Evolutionary conservation across 1,140 invertebrate genomes (phyloP).

Genomic region (Holotrichia oblita): DNA sequence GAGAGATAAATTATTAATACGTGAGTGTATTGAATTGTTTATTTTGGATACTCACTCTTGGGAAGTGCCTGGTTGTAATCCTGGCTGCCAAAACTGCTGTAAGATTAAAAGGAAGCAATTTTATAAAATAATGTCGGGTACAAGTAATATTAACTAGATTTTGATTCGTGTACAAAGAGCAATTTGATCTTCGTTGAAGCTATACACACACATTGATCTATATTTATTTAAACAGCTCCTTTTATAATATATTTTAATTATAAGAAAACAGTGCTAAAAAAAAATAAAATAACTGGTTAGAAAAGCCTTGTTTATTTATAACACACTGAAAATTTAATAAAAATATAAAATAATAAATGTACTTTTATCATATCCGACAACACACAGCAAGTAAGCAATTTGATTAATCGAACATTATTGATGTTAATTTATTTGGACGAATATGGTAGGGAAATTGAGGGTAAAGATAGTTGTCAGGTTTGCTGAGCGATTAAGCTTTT

Average conservation of each 20-base stretch:
- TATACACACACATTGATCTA: no score
- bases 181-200: no score
- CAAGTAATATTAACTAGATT: no score
- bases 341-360: not conserved
- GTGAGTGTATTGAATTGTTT: not conserved
- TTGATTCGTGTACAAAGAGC: no score
- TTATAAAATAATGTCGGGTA: slow-evolving; percentile 22
- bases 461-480: not conserved
- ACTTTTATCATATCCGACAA: slow-evolving; percentile 47
- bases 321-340: not conserved
- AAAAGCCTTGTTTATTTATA: slow-evolving; percentile 15
- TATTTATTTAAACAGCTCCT: no score
- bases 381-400: slow-evolving; percentile 59
- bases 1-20: not conserved
- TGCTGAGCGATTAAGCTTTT: slow-evolving; percentile 28
- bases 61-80: slow-evolving; percentile 88
- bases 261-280: not conserved
- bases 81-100: slow-evolving; percentile 96
- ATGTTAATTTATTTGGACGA: not conserved
- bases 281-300: slow-evolving; percentile 22
- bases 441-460: no score
- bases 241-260: no score
- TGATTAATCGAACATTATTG: slow-evolving; percentile 36
- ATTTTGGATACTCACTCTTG: slow-evolving; percentile 83
- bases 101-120: slow-evolving; percentile 59